A percentile compares a stretch with the other conserved stretches of the same genome.
Evolutionary conservation across 2,113 vertebrate genomes (phyloP).

Genomic region (Halichoerus grypus): DNA sequence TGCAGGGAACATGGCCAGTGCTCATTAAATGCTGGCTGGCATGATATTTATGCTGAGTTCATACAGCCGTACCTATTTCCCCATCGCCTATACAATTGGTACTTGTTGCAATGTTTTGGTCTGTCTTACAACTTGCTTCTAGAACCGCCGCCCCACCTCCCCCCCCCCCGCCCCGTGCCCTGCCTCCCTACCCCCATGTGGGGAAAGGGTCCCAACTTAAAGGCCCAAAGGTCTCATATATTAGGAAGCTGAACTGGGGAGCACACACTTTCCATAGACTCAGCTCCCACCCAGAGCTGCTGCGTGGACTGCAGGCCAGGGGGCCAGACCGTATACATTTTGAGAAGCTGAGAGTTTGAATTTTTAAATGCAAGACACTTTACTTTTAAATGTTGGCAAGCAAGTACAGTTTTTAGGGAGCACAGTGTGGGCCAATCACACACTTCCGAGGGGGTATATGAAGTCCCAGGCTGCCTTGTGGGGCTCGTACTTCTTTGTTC

Average conservation of each 20-base stretch:
- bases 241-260: background rate
- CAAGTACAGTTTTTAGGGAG: background rate
- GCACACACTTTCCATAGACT: rapidly evolving
- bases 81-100: background rate
- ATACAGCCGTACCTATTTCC: background rate
- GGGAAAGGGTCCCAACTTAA: background rate
- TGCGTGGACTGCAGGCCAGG: background rate
- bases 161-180: too few species aligned
- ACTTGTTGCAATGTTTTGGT: background rate
- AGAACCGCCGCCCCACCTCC: background rate
- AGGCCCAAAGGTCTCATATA: background rate
- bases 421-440: background rate
- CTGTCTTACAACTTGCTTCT: background rate
- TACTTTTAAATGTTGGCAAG: background rate
- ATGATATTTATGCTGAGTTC: background rate
- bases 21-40: background rate
- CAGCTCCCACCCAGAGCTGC: background rate
- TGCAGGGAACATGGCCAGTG: background rate
- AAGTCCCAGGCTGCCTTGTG: background rate
- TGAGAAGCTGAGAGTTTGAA: background rate
- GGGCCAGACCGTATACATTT: background rate
- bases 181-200: background rate
- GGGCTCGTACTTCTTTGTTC: rapidly evolving
- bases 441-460: rapidly evolving
- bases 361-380: background rate